Evolutionary conservation across 1,140 invertebrate species (phyloP).

Genomic region (Drosophila ohnishii): DNA sequence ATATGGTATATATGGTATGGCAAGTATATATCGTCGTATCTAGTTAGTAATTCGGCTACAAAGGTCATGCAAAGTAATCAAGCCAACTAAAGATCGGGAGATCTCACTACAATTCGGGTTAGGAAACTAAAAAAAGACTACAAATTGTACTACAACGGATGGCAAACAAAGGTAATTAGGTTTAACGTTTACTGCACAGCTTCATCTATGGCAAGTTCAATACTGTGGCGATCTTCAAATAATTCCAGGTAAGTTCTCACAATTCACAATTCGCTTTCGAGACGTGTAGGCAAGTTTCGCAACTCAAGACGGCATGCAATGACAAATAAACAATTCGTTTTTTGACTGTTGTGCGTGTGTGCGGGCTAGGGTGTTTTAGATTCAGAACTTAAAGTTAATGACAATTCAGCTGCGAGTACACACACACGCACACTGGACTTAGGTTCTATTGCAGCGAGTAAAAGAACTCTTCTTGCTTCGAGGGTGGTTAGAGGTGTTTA

Average conservation of each 20-base stretch:
- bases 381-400: conserved; percentile 61
- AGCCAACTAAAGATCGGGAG: conserved; percentile 27
- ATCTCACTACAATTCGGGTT: conserved; percentile 20
- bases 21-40: conserved; percentile 45
- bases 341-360: conserved; percentile 40
- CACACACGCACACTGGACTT: conserved; percentile 40
- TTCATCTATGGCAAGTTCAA: conserved; percentile 77
- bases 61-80: conserved; percentile 77
- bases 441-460: conserved; percentile 74
- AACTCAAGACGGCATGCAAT: conserved; percentile 74
- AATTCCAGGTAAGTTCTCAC: conserved; percentile 59
- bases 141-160: conserved; percentile 38
- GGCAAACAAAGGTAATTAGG: conserved; percentile 29
- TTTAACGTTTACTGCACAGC: conserved; percentile 34
- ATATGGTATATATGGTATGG: conserved; percentile 55
- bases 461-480: conserved; percentile 77
- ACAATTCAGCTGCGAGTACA: conserved; percentile 40
- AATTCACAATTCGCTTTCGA: conserved; percentile 53
- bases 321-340: conserved; percentile 47
- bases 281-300: conserved; percentile 55
- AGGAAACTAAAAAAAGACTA: conserved; percentile 22
- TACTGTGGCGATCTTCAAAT: conserved; percentile 59
- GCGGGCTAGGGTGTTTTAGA: conserved; percentile 24
- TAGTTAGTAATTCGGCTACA: conserved; percentile 67
- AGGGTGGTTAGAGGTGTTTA: conserved; percentile 50